Evolutionary conservation across 2,113 vertebrate species (phyloP).

Genomic region (Naja naja): DNA sequence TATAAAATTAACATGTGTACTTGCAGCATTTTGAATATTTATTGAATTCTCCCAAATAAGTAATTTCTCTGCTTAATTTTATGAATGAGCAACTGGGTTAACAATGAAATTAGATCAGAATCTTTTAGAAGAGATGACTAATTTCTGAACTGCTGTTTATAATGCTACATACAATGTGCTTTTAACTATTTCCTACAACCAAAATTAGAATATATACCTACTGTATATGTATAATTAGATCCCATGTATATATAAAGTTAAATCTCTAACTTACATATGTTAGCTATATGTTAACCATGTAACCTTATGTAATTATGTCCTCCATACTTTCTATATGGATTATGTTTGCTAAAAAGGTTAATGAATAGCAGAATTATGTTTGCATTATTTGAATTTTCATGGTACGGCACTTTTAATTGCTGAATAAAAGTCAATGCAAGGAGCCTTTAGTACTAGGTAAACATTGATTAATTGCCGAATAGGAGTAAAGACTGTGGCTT

Average conservation of each 20-base stretch:
- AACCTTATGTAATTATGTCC: not conserved
- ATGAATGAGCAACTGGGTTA: not conserved
- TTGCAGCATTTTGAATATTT: not conserved
- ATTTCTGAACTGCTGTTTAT: not conserved
- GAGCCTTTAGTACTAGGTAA: constrained; percentile 7
- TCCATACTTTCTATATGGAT: not conserved
- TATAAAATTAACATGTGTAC: not conserved
- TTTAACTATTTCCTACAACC: not conserved
- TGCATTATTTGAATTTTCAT: constrained; percentile 29
- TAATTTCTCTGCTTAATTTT: not conserved
- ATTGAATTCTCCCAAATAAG: not conserved
- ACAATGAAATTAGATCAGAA: not conserved
- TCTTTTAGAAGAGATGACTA: constrained; percentile 7
- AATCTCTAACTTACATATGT: not conserved
- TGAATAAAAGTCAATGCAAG: constrained; percentile 27
- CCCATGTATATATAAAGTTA: not conserved
- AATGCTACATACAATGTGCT: not conserved
- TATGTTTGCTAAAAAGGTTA: constrained; percentile 48
- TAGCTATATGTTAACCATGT: not conserved
- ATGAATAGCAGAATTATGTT: constrained; percentile 40
- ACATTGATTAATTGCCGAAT: constrained; percentile 12
- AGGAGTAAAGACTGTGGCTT: constrained; percentile 16
- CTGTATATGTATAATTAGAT: not conserved
- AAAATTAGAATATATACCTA: not conserved
- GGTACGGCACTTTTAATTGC: constrained; percentile 42